Base-by-base conservation (phyloP, 2,797 vertebrate genomes). In the Acanthornis magna region DNA sequence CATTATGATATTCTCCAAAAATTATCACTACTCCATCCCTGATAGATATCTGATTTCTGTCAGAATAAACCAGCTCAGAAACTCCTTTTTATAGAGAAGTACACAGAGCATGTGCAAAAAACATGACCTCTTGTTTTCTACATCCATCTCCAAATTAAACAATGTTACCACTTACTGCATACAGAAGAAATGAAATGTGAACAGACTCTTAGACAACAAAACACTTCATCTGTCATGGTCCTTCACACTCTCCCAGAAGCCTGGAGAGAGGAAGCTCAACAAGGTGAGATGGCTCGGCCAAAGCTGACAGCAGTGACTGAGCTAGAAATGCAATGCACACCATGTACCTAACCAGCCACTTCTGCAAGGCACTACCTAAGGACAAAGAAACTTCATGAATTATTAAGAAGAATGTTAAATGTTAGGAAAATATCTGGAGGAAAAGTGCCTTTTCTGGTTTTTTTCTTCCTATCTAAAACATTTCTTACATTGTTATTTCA, bases 91-190 rank as follows among this genome's bases (percentile, higher is more conserved):
- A 61, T 58, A 53, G n/a, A 61, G 30, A 67, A 1, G 8, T 13
- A 68, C 0, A 0, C 23, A 57, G 38, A 63, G 30, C 0, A 0
- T 1, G 3, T 22, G 27, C 45, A 54, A 43, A 27, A 70, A 73
- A 34, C 13, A 32, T 26, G 38, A 21, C 18, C 62, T 65, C 29
- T 81, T 63, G n/a, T 60, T 93, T 85, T 89, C 36, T 58, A 6
- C 2, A 1, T 66, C 40, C 45, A 32, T 34, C 66, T 89, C 75
- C 40, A 54, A 54, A 84, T 71, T 57, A 77, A 89, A 68, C 16
- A 55, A 3, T 34, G 34, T 74, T 27, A 47, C 45, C 32, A 18
- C 25, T 82, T 73, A 14, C 10, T 26, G 61, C 27, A 22, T 7
- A 26, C 6, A 36, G 51, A 63, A 80, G 53, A 77, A 74, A 55